Conservation (phyloP, 1,140 invertebrate genomes). For the Diplogasteroides magnus region DNA sequence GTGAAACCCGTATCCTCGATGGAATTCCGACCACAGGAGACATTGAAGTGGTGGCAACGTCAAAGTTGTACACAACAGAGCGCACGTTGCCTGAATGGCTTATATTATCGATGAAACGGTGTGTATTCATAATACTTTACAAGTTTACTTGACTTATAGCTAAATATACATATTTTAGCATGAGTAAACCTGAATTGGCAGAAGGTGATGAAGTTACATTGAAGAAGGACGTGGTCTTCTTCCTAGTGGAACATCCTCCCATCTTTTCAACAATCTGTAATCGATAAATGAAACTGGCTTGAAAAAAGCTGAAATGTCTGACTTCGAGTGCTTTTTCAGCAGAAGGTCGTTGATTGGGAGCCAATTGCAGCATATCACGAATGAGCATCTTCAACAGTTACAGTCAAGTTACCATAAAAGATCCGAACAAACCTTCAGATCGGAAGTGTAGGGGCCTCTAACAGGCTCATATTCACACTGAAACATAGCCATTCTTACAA, state of each 20-base stretch:
- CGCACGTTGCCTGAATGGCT: too few species aligned
- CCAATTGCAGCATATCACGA: conserved; percentile 57
- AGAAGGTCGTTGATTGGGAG: conserved; percentile 60
- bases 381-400: conserved; percentile 64
- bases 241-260: too few species aligned
- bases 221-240: too few species aligned
- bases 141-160: too few species aligned
- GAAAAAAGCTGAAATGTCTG: too few species aligned
- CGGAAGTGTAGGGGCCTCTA: conserved; percentile 66
- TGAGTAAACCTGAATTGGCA: too few species aligned
- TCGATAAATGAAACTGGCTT: too few species aligned
- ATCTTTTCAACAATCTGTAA: too few species aligned
- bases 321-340: conserved; percentile 61
- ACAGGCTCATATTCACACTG: conserved; percentile 63
- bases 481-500: conserved; percentile 7
- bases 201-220: too few species aligned
- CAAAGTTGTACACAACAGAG: conserved; percentile 59
- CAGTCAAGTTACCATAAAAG: not conserved
- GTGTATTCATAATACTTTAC: too few species aligned
- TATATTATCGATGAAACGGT: too few species aligned
- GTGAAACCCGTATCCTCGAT: conserved; percentile 58
- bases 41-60: conserved; percentile 54
- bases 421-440: conserved; percentile 17
- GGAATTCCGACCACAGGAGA: conserved; percentile 56
- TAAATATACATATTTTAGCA: too few species aligned